Percentiles rank a stretch among this genome's conserved stretches.
These are phyloP conservation scores for Panthera leo DNA, from an alignment of 2,113 vertebrate genomes.

Conservation along the genomic window DNA sequence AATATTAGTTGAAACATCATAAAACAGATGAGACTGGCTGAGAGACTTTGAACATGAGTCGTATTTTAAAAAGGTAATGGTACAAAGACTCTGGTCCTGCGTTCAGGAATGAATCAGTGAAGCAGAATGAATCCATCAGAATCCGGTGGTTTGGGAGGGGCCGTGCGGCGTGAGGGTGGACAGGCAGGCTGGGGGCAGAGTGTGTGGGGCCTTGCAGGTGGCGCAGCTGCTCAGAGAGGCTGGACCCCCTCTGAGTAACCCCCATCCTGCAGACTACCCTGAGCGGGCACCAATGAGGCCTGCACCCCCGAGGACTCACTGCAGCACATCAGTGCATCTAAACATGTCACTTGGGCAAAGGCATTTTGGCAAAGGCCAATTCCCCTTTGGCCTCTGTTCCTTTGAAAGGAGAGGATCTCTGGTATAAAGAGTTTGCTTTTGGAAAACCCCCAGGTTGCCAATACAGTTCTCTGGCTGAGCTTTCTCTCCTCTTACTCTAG, in stretches of 20 bases:
- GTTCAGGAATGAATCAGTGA: background rate
- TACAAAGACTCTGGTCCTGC: background rate
- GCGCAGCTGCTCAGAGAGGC: background rate
- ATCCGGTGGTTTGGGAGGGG: background rate
- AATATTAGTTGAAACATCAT: conserved; percentile 11
- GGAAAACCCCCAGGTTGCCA: background rate
- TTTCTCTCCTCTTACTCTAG: background rate
- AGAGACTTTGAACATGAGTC: conserved; percentile 30
- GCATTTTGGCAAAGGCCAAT: background rate
- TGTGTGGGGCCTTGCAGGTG: background rate
- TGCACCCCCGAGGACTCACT: fast-evolving
- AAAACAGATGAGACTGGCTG: background rate
- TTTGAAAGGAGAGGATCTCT: conserved; percentile 31
- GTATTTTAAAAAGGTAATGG: background rate
- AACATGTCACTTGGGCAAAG: background rate
- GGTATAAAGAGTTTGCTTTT: background rate
- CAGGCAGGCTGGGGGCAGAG: background rate
- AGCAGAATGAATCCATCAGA: background rate
- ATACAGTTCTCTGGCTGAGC: background rate
- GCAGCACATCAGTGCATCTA: background rate
- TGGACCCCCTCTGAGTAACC: background rate
- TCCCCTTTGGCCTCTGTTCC: background rate
- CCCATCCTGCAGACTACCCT: background rate
- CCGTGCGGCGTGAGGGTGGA: background rate
- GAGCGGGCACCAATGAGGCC: background rate